Evolutionary conservation across 1,140 invertebrate genomes (phyloP).

Genomic region (Drosophila littoralis): DNA sequence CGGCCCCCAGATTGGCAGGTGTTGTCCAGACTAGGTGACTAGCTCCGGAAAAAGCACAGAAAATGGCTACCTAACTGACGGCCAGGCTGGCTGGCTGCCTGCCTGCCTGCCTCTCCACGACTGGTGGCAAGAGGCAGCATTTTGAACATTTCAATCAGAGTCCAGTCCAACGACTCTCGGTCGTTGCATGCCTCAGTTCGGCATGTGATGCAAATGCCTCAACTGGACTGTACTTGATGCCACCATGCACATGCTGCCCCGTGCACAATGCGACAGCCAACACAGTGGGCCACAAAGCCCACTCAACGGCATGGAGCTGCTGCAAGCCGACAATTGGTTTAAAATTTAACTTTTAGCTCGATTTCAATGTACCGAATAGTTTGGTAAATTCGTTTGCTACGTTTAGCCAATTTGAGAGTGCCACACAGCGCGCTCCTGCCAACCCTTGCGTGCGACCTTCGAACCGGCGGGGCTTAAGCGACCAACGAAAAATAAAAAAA

Average conservation of each 20-base stretch:
- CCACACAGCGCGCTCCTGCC: background rate
- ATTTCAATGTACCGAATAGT: slow-evolving; percentile 31
- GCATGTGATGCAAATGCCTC: slow-evolving; percentile 54
- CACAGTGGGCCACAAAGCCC: background rate
- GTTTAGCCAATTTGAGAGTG: slow-evolving; percentile 31
- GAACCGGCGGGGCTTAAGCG: background rate
- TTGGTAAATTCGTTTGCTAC: slow-evolving; percentile 43
- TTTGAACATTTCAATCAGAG: slow-evolving; percentile 72
- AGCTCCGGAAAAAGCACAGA: slow-evolving; percentile 5
- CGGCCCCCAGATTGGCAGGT: slow-evolving; percentile 49
- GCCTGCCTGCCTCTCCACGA: slow-evolving; percentile 9
- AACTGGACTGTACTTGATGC: slow-evolving; percentile 9
- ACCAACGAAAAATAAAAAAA: background rate
- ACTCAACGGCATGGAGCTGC: too few relatives aligned
- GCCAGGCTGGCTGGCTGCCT: background rate
- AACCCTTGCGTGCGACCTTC: slow-evolving; percentile 7
- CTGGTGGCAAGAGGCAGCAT: slow-evolving; percentile 45
- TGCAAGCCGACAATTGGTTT: slow-evolving; percentile 48
- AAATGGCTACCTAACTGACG: background rate
- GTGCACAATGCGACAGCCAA: background rate
- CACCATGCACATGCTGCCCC: slow-evolving; percentile 4
- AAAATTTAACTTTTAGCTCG: slow-evolving; percentile 59
- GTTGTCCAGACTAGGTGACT: slow-evolving; percentile 28
- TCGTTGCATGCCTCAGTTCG: slow-evolving; percentile 9
- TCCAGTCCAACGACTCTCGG: slow-evolving; percentile 25